phyloP scores from a whole-genome alignment of 2,797 vertebrate genomes.

The Trichosurus vulpecula region DNA sequence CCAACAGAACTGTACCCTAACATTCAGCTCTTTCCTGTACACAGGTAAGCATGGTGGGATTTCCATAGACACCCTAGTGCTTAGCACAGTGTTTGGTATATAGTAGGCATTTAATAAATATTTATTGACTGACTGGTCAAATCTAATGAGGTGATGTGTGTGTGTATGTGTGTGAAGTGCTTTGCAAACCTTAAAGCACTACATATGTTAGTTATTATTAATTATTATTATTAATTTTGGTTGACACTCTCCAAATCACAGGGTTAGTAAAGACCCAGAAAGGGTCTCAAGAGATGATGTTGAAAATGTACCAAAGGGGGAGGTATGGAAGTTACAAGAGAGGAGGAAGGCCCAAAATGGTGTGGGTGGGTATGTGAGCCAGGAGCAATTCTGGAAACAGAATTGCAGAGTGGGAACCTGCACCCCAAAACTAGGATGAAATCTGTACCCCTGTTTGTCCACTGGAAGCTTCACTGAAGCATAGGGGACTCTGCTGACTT shows the following conservation, averaged over 20 bases:
- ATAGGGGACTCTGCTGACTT: background rate
- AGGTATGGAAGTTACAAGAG: background rate
- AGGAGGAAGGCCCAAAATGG: background rate
- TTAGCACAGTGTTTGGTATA: background rate
- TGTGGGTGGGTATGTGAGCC: background rate
- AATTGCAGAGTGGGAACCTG: background rate
- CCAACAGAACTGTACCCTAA: conserved; percentile 89
- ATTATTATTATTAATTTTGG: background rate
- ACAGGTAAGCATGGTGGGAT: conserved; percentile 82
- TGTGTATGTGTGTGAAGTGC: background rate
- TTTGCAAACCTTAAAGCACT: background rate
- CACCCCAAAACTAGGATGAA: background rate
- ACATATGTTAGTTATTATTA: background rate
- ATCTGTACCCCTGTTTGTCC: background rate
- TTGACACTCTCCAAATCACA: background rate
- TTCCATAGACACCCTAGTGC: too few relatives aligned
- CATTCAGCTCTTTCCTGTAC: conserved; percentile 89
- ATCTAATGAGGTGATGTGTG: background rate
- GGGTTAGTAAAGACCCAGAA: background rate
- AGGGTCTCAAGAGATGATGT: background rate
- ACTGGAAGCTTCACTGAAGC: background rate
- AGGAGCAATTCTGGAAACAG: background rate
- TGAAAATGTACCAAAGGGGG: background rate
- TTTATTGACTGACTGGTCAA: background rate
- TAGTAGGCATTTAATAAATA: background rate